Conservation (phyloP, 2,888 invertebrate species). For the Caenorhabditis wallacei region DNA sequence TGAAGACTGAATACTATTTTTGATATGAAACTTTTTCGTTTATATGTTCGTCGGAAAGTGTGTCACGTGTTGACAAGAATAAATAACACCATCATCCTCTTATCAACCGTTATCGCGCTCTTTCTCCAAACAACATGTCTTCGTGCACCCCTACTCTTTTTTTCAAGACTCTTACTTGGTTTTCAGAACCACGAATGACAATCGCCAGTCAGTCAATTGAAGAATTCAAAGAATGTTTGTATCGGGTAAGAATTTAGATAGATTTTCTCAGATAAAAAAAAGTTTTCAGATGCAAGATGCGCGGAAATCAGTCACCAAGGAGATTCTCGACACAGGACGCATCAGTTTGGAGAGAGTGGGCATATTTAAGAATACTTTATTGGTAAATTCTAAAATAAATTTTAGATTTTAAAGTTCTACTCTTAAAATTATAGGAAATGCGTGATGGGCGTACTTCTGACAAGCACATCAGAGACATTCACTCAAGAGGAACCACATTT, state of each 20-base stretch:
- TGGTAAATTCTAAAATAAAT: conserved; percentile 19
- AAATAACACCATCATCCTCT: conserved; percentile 34
- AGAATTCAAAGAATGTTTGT: conserved; percentile 76
- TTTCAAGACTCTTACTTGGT: background rate
- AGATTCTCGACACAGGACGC: conserved; percentile 59
- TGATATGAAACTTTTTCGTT: background rate
- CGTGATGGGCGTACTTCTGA: conserved; percentile 68
- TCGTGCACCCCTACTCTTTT: conserved; percentile 1
- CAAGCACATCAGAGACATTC: conserved; percentile 70
- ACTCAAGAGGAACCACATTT: conserved; percentile 72
- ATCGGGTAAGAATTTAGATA: conserved; percentile 63
- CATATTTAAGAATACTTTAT: conserved; percentile 63
- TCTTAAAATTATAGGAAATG: conserved; percentile 69
- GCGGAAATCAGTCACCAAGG: conserved; percentile 72
- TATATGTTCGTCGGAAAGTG: conserved; percentile 2
- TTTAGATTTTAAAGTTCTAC: background rate
- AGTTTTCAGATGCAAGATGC: conserved; percentile 78
- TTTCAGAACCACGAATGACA: conserved; percentile 53
- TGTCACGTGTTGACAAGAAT: conserved; percentile 41
- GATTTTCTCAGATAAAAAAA: background rate
- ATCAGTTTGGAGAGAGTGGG: conserved; percentile 57
- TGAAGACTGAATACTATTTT: too few species aligned
- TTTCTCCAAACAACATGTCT: too few species aligned
- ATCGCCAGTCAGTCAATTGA: conserved; percentile 71
- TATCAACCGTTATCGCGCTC: too few species aligned